Base-by-base conservation (phyloP, 2,888 invertebrate species). In the Epirrhoe alternata region DNA sequence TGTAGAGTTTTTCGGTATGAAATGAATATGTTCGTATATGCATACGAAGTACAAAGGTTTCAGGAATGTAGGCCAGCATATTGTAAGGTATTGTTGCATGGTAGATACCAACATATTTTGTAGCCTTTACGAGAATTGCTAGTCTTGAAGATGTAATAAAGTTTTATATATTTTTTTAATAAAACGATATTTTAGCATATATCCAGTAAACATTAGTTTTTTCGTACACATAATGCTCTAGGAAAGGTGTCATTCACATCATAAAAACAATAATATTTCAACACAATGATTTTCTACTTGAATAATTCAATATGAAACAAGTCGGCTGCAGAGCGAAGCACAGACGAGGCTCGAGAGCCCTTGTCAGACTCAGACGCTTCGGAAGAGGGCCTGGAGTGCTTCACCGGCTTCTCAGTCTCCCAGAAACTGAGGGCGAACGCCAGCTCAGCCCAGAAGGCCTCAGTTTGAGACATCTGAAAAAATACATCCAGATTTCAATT, bases 351-450 rank as follows among this genome's bases (percentile, higher is more conserved):
- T 70, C 92, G 82, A 0, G 92, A 92, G 1, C 73, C 64, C 8
- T 64, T 73, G 6, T 85, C 77, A 0, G 85, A 81, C 0, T 70
- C 71, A 0, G 90, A 87, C 0, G 82, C 83, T 4, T 85, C 73
- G 0, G 92, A 90, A 0, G 90, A 84, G 0, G 90, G 86, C 0
- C 87, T 79, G 0, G 90, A 89, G 66, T 92, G 92, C 55, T 87
- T 84, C 5, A 96, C 96, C 0, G 96, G 96, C 77, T 97, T 97
- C 56, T 96, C 95, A 17, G 95, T 94, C 72, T 95, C 95, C 94
- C 95, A 95, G 77, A 97, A 95, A 82, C 96, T 95, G 17, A 97
- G 78, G 0, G 96, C 96, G 82, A 97, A 97, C 66, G 94, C 90
- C 0, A 96, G 79, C 83, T 97, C 97, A 0, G 95, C 94, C 80